Evolutionary conservation across 2,113 vertebrate species (phyloP), one percentile per base, ranked within the genome.

Genomic region (Carassius carassius): DNA sequence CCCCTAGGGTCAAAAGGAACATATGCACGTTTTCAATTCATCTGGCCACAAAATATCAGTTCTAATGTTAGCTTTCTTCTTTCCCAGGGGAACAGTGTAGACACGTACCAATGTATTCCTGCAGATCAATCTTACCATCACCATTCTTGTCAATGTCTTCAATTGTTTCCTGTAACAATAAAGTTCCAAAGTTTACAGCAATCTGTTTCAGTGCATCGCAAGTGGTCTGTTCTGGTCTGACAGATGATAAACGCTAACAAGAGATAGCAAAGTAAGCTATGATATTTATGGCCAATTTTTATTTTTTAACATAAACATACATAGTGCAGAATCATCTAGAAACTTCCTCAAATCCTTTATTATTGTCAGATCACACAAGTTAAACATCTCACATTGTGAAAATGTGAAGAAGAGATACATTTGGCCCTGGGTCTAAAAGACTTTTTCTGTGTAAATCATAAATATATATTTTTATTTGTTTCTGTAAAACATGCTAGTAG

Each of bases 91-190:
- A 49, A 81, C 0, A 8, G 5, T 62, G 25, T 35, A 74, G n/a
- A 35, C n/a, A 75, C 94, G 86, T 88, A 97, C 97, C 96, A 0
- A 98, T 96, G 85, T 97, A 98, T 87, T 98, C 97, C 0, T 94
- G 65, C 12, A 97, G 47, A 81, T 94, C 90, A 29, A 98, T 89
- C 14, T 94, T 94, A 21, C 96, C 95, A 1, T 98, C 96, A 0
- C 93, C 94, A 21, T 98, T 92, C 90, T 94, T 96, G 90, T 98
- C 97, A 19, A 98, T 95, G 91, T 98, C 97, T 54, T 97, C 97
- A 25, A 98, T 23, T 0, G 97, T 97, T 91, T 98, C 97, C 97
- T 98, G 74, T 49, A 78, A 47, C 17, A 86, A 5, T 83, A 23
- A 78, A 82, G 21, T n/a, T 23, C 3, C 80, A 32, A 29, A 58